A percentile compares a stretch with the other conserved stretches of the same genome.
These are phyloP conservation scores for Pontoporia blainvillei DNA, from an alignment of 2,113 vertebrate species.

Conservation along the genomic window DNA sequence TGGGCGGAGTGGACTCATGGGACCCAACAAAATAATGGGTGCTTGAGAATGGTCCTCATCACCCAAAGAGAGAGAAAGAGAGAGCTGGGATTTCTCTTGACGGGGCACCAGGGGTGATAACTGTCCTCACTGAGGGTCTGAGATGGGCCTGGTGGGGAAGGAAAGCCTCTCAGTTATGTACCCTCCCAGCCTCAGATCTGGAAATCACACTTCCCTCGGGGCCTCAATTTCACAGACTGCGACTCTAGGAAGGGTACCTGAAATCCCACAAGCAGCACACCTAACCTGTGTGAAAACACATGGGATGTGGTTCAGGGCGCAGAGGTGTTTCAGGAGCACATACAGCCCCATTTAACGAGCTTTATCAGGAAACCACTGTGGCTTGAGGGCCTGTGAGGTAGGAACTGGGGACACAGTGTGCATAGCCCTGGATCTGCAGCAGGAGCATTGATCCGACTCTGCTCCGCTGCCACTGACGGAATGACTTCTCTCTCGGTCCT, in stretches of 20 bases:
- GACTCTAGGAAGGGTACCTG: not conserved
- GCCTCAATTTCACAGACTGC: not conserved
- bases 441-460: not conserved
- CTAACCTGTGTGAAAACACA: not conserved
- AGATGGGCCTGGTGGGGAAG: not conserved
- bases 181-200: not conserved
- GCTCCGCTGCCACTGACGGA: not conserved
- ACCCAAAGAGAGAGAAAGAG: not conserved
- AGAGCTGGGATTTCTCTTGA: not conserved
- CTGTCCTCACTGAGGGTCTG: not conserved
- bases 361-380: not conserved
- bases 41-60: not conserved
- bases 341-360: not conserved
- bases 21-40: not conserved
- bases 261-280: not conserved
- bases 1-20: constrained; percentile 33
- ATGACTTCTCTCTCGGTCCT: too few species aligned
- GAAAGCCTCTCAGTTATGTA: accelerated
- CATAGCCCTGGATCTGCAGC: too few species aligned
- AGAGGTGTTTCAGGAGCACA: not conserved
- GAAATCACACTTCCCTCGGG: accelerated
- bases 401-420: not conserved
- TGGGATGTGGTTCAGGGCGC: not conserved
- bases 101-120: not conserved
- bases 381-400: accelerated